These are phyloP conservation scores for Craterocephalus amniculus DNA, from an alignment of 2,797 vertebrate species.

Conservation along the genomic window DNA sequence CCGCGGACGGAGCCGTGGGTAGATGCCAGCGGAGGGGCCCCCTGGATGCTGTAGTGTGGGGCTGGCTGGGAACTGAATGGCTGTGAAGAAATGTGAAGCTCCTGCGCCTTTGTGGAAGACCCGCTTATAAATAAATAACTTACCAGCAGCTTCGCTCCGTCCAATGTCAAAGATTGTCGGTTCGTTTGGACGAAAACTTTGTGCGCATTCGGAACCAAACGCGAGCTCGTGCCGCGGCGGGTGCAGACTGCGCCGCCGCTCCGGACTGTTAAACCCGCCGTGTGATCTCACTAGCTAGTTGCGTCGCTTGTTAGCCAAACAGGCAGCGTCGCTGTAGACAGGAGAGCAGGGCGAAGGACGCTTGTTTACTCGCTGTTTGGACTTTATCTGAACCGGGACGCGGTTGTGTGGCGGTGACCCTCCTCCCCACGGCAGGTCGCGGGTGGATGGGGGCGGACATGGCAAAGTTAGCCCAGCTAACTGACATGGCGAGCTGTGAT, in stretches of 20 bases:
- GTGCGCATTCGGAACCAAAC: conserved; percentile 9
- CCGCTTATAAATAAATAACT: conserved; percentile 69
- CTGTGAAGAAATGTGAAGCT: conserved; percentile 74
- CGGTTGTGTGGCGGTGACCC: neutral
- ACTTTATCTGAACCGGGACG: neutral
- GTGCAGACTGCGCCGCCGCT: conserved; percentile 7
- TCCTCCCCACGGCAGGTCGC: neutral
- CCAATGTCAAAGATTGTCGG: conserved; percentile 2
- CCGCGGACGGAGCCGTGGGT: fast-evolving
- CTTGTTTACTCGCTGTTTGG: neutral
- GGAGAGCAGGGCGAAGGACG: conserved; percentile 27
- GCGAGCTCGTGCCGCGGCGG: conserved; percentile 18
- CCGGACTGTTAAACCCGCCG: conserved; percentile 74
- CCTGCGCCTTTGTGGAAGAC: conserved; percentile 74
- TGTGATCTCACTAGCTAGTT: conserved; percentile 61
- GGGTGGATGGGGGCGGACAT: neutral
- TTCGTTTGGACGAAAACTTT: conserved; percentile 18
- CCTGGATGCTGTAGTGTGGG: conserved; percentile 7
- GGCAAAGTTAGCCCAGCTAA: conserved; percentile 68
- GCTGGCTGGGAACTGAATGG: conserved; percentile 76
- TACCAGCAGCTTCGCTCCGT: conserved; percentile 14
- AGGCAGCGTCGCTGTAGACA: conserved; percentile 68
- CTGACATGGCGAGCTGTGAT: conserved; percentile 88
- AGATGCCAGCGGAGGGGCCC: conserved; percentile 34
- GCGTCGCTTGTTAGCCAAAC: conserved; percentile 54